Base-by-base conservation (phyloP, 2,888 invertebrate species). In the Leucophora obtusa region DNA sequence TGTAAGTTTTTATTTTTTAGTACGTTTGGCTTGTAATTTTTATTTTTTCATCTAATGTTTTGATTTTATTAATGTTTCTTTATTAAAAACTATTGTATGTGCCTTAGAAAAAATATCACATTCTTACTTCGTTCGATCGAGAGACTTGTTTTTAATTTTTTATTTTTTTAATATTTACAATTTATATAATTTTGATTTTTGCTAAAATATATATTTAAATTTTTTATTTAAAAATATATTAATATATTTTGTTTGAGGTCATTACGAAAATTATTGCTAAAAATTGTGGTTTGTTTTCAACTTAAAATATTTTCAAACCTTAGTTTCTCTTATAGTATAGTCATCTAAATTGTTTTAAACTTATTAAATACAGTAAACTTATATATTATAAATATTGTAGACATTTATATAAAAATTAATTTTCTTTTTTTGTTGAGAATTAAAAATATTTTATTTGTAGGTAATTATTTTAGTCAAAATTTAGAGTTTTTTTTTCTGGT, bases 91-190 rank as follows among this genome's bases (percentile, higher is more conserved):
- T 83, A 79, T 83, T 85, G 83, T 85, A 80, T 83, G 83, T 85
- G 85, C 79, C 81, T 82, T 90, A 90, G 89, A 90, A 90, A 81
- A 90, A 90, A 90, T 90, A 90, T 90, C 90, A 90, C 90, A 90
- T 90, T 88, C 89, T 89, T 89, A 88, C 89, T 90, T 90, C 90
- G 90, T 90, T 90, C 89, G 89, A 89, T 90, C 89, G 87, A 88
- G 89, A 90, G 89, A 89, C 86, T 83, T 68, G 66, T 84, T 80
- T 74, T 82, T 77, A 75, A 70, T 51, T 71, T 75, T 75, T 51
- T 81, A 58, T 18, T 35, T 56, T 78, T 83, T 83, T 78, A 15
- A 28, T 82, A 82, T 80, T 58, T 82, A 80, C 79, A 79, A 15
- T 58, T 33, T 10, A 2, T 43, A 51, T 60, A 58, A 47, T 77